Base-by-base conservation (phyloP, 2,113 vertebrate genomes). In the Triplophysa dalaica region DNA sequence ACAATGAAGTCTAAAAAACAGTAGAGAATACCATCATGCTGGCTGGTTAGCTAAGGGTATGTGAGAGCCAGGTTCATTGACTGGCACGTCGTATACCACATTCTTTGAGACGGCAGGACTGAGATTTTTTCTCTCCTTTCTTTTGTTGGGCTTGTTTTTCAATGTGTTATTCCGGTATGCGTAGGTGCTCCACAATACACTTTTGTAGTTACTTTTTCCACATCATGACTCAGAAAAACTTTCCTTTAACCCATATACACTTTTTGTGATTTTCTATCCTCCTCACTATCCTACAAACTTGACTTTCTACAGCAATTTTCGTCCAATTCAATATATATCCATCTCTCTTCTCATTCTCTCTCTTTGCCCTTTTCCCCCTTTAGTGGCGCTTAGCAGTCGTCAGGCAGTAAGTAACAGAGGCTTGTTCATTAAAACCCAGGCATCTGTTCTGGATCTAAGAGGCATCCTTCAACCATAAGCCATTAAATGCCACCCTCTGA, bases 401-500 rank as follows among this genome's bases (percentile, higher is more conserved):
- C 22, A 50, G 22, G 41, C 73, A 75, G 73, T 63, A 63, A 26
- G 58, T n/a, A 50, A 41, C 56, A 43, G n/a, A 50, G 60, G 22
- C 58, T 75, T 74, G 70, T 61, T 63, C 73, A 75, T 75, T 75
- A 75, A 75, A 62, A 48, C 58, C 10, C 10, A 63, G 41, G 41
- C 73, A 63, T 38, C 45, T 48, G 26, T 2, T 16, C 22, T 26
- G 5, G 41, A 26, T 63, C 54, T 70, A 48, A 43, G 76, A 43
- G 52, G 22, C 50, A 19, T 43, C 29, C 22, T 63, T 41, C 29
- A 21, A 50, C 38, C 8, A 63, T 8, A 70, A 66, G 41, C 24
- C 41, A 70, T 79, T 69, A 78, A 78, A 79, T 63, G 61, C 38
- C 68, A 70, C 33, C 43, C 17, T 58, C 77, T 48, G 66, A 14